Evolutionary conservation across 2,797 vertebrate species (phyloP).

Genomic region (Hemibagrus guttatus): DNA sequence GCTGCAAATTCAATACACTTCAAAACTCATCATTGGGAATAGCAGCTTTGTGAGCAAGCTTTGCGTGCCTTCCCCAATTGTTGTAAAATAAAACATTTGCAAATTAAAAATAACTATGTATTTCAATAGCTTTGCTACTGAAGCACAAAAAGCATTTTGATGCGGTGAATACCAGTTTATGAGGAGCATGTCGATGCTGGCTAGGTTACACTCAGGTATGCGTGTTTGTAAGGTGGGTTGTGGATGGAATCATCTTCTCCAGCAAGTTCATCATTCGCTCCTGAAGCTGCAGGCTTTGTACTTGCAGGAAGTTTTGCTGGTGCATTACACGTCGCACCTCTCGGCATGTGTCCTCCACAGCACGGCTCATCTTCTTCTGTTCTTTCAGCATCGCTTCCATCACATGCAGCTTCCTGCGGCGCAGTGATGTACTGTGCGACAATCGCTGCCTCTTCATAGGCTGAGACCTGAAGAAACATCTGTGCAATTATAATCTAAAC

Average conservation of each 20-base stretch:
- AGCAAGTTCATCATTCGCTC: conserved; percentile 98
- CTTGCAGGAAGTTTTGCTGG: conserved; percentile 95
- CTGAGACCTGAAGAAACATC: conserved; percentile 65
- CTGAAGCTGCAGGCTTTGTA: conserved; percentile 95
- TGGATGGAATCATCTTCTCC: conserved; percentile 88
- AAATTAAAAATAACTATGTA: background rate
- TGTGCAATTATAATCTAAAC: background rate
- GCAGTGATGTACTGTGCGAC: conserved; percentile 71
- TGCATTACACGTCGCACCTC: conserved; percentile 92
- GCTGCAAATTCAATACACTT: background rate
- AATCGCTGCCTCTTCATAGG: conserved; percentile 79
- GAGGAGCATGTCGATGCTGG: background rate
- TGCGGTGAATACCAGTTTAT: background rate
- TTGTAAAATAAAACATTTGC: background rate
- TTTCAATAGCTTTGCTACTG: conserved; percentile 3
- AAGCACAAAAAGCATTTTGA: background rate
- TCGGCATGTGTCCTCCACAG: conserved; percentile 91
- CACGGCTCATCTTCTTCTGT: conserved; percentile 85
- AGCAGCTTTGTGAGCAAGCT: background rate
- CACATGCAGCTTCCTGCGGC: conserved; percentile 87
- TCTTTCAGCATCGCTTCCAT: conserved; percentile 94
- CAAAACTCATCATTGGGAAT: background rate
- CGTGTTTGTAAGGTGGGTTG: conserved; percentile 59
- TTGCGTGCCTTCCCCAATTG: background rate
- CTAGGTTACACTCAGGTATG: conserved; percentile 26